Evolutionary conservation across 2,797 vertebrate genomes (phyloP).

Genomic region (Arrhamphus sclerolepis): DNA sequence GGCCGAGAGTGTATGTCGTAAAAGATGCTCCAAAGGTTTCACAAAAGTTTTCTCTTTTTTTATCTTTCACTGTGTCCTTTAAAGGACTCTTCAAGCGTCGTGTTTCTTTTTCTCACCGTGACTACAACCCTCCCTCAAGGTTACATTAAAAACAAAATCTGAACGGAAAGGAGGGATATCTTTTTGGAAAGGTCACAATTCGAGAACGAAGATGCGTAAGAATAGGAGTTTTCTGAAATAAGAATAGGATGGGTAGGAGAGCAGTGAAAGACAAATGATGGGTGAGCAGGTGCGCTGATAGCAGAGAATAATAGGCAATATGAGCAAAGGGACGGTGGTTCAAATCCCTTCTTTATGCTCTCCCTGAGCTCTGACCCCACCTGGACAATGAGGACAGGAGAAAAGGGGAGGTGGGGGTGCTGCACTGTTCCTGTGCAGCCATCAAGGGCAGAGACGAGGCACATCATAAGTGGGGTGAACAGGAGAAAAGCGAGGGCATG

Average conservation of each 20-base stretch:
- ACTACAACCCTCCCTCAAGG: conserved; percentile 25
- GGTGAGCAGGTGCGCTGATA: conserved; percentile 68
- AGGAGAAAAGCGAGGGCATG: conserved; percentile 9
- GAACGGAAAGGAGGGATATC: conserved; percentile 1
- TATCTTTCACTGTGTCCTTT: conserved; percentile 31
- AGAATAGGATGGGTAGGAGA: conserved; percentile 24
- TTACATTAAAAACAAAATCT: conserved; percentile 18
- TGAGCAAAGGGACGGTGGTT: conserved; percentile 64
- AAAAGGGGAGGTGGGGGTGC: conserved; percentile 2
- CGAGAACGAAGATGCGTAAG: conserved; percentile 3
- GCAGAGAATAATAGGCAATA: conserved; percentile 69
- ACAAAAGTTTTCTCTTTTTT: conserved; percentile 22
- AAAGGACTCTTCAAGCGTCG: conserved; percentile 33
- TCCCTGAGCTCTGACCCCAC: conserved; percentile 64
- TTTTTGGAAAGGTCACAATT: conserved; percentile 13
- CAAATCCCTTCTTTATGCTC: conserved; percentile 69
- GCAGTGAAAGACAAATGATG: conserved; percentile 15
- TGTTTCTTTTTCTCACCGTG: conserved; percentile 22
- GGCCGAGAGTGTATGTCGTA: background rate
- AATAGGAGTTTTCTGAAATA: conserved; percentile 4
- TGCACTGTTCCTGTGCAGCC: conserved; percentile 40
- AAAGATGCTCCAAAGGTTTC: conserved; percentile 40
- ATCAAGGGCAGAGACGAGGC: conserved; percentile 44
- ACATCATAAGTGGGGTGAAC: conserved; percentile 27
- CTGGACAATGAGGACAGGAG: conserved; percentile 45